These are phyloP conservation scores for Oreochromis mossambicus DNA, from an alignment of 2,797 vertebrate genomes.

Conservation along the genomic window DNA sequence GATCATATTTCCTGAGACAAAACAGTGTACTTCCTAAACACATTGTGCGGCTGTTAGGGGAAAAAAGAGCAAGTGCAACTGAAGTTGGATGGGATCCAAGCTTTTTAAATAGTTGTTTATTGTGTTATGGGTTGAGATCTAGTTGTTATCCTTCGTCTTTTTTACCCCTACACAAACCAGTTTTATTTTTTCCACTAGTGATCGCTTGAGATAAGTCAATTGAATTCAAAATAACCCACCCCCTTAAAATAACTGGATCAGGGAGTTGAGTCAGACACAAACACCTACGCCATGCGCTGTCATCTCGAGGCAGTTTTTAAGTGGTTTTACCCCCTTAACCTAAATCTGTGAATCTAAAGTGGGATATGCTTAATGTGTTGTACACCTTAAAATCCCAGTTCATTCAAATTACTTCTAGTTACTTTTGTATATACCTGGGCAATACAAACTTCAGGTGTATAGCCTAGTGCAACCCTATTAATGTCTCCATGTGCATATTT, in stretches of 20 bases:
- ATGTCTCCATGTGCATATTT: neutral
- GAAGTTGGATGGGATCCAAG: constrained; percentile 38
- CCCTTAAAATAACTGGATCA: constrained; percentile 26
- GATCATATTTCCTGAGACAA: constrained; percentile 52
- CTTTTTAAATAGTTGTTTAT: constrained; percentile 38
- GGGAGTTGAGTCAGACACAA: constrained; percentile 25
- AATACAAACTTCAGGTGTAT: neutral
- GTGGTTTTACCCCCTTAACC: constrained; percentile 3
- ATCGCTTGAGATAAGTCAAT: constrained; percentile 44
- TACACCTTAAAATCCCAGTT: neutral
- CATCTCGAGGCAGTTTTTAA: neutral
- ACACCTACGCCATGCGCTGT: neutral
- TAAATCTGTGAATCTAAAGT: constrained; percentile 7
- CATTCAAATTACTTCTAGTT: neutral
- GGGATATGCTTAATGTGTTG: neutral
- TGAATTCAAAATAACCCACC: constrained; percentile 28
- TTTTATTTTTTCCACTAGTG: constrained; percentile 16
- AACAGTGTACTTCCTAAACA: constrained; percentile 34
- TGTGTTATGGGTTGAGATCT: constrained; percentile 35
- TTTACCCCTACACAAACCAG: neutral
- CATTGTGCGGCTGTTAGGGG: neutral
- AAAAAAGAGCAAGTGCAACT: constrained; percentile 13
- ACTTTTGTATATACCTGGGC: neutral
- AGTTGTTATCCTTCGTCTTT: constrained; percentile 25
- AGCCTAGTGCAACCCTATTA: neutral